These are phyloP conservation scores for Seira sanloemensis DNA, from an alignment of 2,888 invertebrate genomes.

Conservation along the genomic window DNA sequence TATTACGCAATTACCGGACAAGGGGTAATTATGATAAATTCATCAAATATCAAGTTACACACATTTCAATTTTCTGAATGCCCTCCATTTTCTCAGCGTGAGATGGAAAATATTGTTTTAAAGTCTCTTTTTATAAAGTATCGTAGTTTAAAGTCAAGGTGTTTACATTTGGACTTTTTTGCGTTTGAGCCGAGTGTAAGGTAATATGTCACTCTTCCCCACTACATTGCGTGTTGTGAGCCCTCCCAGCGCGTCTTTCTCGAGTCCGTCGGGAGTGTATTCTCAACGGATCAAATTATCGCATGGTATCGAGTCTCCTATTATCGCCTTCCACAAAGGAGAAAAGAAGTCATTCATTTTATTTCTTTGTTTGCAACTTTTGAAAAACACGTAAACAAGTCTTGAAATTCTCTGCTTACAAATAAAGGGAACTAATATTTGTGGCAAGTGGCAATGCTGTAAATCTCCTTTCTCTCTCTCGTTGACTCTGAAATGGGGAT, in stretches of 20 bases:
- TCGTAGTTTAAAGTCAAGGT: not conserved
- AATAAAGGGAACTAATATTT: not conserved
- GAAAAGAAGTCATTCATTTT: not conserved
- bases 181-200: not conserved
- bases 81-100: not conserved
- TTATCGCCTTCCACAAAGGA: not conserved
- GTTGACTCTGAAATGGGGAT: too few species aligned
- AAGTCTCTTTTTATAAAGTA: too few species aligned
- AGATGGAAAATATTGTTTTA: not conserved
- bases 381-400: not conserved
- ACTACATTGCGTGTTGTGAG: not conserved
- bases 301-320: not conserved
- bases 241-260: not conserved
- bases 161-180: constrained; percentile 13
- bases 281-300: not conserved
- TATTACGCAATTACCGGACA: not conserved
- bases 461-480: too few species aligned
- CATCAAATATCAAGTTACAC: not conserved
- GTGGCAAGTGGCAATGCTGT: not conserved
- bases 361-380: not conserved
- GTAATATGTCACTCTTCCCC: not conserved
- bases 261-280: not conserved
- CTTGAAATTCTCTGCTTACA: not conserved
- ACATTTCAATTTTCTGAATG: not conserved
- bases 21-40: constrained; percentile 2